Percentiles rank a stretch among this genome's conserved stretches.
Conservation (phyloP, 2,888 invertebrate genomes). For the Rhorus exstirpatorius region DNA sequence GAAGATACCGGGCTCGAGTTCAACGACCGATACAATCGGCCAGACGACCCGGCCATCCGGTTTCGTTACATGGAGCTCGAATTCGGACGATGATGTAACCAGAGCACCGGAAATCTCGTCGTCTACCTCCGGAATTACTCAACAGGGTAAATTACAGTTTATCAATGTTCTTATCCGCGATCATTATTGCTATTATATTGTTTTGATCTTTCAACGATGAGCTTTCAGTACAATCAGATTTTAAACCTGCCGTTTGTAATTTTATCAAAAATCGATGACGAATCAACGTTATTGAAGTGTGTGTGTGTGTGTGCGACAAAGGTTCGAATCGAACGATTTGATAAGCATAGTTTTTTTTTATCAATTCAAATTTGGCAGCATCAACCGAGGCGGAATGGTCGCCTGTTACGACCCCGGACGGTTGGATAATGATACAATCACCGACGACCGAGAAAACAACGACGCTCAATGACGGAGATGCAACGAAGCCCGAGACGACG, state of each 20-base stretch:
- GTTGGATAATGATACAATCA: conserved; percentile 88
- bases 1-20: conserved; percentile 68
- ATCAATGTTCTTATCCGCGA: not conserved
- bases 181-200: too few species aligned
- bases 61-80: conserved; percentile 87
- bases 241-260: too few species aligned
- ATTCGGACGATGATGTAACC: conserved; percentile 82
- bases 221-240: too few species aligned
- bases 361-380: conserved; percentile 82
- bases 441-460: conserved; percentile 80
- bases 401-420: conserved; percentile 89
- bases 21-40: conserved; percentile 71
- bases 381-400: conserved; percentile 87
- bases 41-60: conserved; percentile 83
- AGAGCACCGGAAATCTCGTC: conserved; percentile 78
- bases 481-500: conserved; percentile 75
- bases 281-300: too few species aligned
- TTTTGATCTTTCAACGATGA: too few species aligned
- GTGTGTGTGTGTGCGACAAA: too few species aligned
- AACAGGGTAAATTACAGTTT: conserved; percentile 74
- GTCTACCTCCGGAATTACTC: conserved; percentile 67
- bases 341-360: not conserved
- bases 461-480: conserved; percentile 67
- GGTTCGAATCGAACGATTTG: too few species aligned
- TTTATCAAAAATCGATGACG: too few species aligned